Conservation (phyloP, 2,797 vertebrate genomes). For the Botia kubotai region DNA sequence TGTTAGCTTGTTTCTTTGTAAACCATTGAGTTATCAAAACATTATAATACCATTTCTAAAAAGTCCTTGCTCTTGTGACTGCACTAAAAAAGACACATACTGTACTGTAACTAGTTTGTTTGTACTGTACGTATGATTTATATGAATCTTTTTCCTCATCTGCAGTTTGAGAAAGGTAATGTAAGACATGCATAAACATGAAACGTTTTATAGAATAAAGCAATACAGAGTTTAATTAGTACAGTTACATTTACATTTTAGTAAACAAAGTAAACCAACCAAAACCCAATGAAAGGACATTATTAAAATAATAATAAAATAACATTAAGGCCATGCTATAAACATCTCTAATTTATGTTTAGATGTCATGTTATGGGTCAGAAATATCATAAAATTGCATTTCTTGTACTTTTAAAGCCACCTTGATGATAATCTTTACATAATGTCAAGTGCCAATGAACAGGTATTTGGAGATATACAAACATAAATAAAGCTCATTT, state of each 20-base stretch:
- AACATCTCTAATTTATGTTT: background rate
- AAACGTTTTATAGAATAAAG: background rate
- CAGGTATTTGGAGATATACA: background rate
- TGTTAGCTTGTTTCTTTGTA: background rate
- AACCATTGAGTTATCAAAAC: background rate
- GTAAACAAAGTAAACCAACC: background rate
- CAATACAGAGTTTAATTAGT: background rate
- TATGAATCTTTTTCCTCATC: background rate
- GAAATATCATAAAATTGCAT: background rate
- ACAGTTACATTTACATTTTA: background rate
- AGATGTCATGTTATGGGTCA: background rate
- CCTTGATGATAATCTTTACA: background rate
- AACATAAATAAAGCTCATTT: conserved; percentile 69
- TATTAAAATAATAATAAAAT: background rate
- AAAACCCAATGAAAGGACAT: background rate
- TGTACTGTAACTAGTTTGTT: background rate
- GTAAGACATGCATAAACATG: background rate
- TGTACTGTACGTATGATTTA: too few relatives aligned
- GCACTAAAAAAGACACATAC: too few relatives aligned
- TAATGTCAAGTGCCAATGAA: background rate
- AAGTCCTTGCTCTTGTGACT: background rate
- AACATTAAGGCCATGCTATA: background rate
- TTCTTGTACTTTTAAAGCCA: background rate
- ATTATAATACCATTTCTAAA: background rate
- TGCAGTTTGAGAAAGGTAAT: background rate